Conservation (phyloP, 2,797 vertebrate species). For the Zenarchopterus dispar region DNA sequence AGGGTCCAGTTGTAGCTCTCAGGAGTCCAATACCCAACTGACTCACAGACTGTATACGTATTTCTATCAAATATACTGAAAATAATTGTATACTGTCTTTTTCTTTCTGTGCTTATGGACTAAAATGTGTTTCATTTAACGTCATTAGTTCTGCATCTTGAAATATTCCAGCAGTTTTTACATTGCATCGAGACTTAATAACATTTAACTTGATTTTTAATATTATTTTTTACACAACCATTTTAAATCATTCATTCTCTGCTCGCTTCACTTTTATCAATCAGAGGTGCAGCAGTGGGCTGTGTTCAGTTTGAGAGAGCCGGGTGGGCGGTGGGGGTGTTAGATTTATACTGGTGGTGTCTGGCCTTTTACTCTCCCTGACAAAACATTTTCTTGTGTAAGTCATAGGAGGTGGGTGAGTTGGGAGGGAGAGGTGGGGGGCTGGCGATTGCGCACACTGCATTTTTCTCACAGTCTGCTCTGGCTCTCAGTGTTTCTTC, state of each 20-base stretch:
- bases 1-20: no score
- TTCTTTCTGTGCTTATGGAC: no score
- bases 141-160: no score
- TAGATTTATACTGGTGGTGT: slow-evolving; percentile 49
- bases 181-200: no score
- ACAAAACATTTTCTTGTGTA: slow-evolving; percentile 35
- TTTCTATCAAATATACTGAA: no score
- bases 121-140: no score
- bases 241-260: not conserved
- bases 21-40: no score
- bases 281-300: no score
- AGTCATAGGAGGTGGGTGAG: slow-evolving; percentile 46
- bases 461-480: slow-evolving; percentile 13
- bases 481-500: slow-evolving; percentile 17
- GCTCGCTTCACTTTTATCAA: not conserved
- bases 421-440: not conserved
- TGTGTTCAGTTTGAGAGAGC: no score
- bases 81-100: no score
- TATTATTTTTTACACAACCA: not conserved
- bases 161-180: no score
- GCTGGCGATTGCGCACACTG: slow-evolving; percentile 21
- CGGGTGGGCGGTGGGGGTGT: slow-evolving; percentile 12
- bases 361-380: slow-evolving; percentile 48
- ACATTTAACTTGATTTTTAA: not conserved
- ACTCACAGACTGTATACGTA: no score